Evolutionary conservation across 1,140 invertebrate species (phyloP).

Genomic region (Lordiphosa clarofinis): DNA sequence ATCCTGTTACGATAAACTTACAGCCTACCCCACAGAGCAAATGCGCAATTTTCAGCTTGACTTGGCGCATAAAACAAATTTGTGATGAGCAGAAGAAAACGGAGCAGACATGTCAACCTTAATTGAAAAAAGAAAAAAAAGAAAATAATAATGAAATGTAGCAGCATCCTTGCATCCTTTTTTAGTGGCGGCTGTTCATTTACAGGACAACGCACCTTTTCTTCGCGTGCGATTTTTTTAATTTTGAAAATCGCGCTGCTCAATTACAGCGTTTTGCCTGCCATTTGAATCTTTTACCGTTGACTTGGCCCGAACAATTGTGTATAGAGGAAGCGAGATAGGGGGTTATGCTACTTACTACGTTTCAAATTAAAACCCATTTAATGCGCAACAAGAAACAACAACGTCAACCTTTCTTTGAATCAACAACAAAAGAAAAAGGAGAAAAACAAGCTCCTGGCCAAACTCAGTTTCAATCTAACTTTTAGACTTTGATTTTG

Average conservation of each 20-base stretch:
- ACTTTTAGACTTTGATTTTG: too few species aligned
- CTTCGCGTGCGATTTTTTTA: conserved; percentile 46
- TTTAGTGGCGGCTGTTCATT: conserved; percentile 58
- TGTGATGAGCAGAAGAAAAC: conserved; percentile 17
- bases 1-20: conserved; percentile 62
- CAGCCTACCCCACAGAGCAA: conserved; percentile 33
- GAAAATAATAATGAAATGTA: conserved; percentile 14
- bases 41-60: conserved; percentile 76
- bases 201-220: conserved; percentile 72
- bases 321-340: conserved; percentile 6
- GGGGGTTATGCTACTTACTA: conserved; percentile 44
- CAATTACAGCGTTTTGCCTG: conserved; percentile 52
- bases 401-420: conserved; percentile 24
- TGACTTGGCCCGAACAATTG: conserved; percentile 65
- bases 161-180: conserved; percentile 48
- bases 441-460: neutral
- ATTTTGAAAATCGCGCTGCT: conserved; percentile 58
- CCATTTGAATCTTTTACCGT: conserved; percentile 50
- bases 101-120: conserved; percentile 63
- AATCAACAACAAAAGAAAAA: conserved; percentile 42
- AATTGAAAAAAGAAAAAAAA: conserved; percentile 64
- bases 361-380: conserved; percentile 73
- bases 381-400: conserved; percentile 56
- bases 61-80: conserved; percentile 69
- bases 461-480: too few species aligned